A percentile compares a stretch with the other conserved stretches of the same genome.
These are phyloP conservation scores for Enteromius thamalakanensis DNA, from an alignment of 2,797 vertebrate genomes.

Conservation along the genomic window DNA sequence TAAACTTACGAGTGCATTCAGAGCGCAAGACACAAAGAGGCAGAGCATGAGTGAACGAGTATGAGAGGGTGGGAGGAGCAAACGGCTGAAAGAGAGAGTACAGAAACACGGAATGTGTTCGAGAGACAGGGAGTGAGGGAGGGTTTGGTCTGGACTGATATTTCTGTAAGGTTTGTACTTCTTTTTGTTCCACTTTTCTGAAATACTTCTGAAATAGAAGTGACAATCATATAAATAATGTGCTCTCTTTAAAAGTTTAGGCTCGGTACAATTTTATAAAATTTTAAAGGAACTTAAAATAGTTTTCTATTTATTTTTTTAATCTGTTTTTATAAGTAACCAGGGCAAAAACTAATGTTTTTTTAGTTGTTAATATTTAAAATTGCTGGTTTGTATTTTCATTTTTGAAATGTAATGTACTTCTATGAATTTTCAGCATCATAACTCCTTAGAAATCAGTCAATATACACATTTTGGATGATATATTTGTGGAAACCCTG, in stretches of 20 bases:
- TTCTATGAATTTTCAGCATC: neutral
- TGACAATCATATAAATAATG: too few relatives aligned
- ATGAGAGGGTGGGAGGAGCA: slow-evolving; percentile 43
- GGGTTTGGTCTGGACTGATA: neutral
- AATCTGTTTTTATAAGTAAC: neutral
- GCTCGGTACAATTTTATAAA: neutral
- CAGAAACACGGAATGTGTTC: slow-evolving; percentile 63
- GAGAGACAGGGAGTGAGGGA: slow-evolving; percentile 25
- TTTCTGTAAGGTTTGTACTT: neutral
- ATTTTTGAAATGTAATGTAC: too few relatives aligned
- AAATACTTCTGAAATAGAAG: neutral
- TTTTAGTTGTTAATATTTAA: too few relatives aligned
- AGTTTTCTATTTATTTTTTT: too few relatives aligned
- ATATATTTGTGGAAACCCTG: too few relatives aligned
- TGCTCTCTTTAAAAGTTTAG: neutral
- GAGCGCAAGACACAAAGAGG: slow-evolving; percentile 60
- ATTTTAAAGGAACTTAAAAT: neutral
- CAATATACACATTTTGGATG: neutral
- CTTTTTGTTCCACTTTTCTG: slow-evolving; percentile 4
- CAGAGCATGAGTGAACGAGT: slow-evolving; percentile 53
- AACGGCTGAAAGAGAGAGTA: slow-evolving; percentile 42
- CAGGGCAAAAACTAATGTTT: neutral
- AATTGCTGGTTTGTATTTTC: too few relatives aligned
- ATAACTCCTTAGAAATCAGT: neutral
- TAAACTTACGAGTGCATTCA: slow-evolving; percentile 74